These are phyloP conservation scores for Gallinago nigripennis DNA, from an alignment of 2,797 vertebrate species.

Conservation along the genomic window DNA sequence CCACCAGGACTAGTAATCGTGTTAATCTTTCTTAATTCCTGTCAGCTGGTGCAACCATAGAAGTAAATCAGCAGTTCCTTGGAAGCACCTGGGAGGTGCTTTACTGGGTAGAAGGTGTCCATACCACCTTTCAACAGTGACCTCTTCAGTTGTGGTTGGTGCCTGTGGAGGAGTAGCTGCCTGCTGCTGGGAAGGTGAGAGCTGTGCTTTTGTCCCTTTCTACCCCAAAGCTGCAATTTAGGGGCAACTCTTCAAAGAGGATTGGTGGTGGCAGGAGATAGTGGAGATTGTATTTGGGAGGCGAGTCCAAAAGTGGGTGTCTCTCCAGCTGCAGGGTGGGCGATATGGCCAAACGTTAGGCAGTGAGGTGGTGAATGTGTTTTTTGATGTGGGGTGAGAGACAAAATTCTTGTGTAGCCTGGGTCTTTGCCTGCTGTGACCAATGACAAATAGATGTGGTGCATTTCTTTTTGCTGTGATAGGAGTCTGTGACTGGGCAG, in stretches of 20 bases:
- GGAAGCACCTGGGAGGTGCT: neutral
- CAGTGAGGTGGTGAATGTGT: neutral
- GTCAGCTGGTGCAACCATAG: neutral
- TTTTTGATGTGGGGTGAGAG: neutral
- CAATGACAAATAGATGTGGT: neutral
- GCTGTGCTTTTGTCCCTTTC: neutral
- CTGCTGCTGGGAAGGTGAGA: neutral
- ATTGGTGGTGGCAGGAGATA: neutral
- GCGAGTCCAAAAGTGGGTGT: neutral
- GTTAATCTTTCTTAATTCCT: neutral
- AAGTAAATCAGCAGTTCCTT: neutral
- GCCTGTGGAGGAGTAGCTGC: neutral
- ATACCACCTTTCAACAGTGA: neutral
- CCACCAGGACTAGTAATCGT: neutral
- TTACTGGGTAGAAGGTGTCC: neutral
- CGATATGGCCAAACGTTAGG: neutral
- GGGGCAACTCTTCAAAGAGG: neutral
- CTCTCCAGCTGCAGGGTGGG: neutral
- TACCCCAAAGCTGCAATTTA: fast-evolving
- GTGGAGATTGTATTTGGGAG: neutral
- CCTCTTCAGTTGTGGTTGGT: neutral
- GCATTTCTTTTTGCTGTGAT: fast-evolving
- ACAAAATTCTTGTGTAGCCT: neutral
- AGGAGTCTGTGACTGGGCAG: neutral
- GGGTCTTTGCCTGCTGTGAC: neutral